Conservation (phyloP, 2,888 invertebrate genomes). For the Caenorhabditis sp. region DNA sequence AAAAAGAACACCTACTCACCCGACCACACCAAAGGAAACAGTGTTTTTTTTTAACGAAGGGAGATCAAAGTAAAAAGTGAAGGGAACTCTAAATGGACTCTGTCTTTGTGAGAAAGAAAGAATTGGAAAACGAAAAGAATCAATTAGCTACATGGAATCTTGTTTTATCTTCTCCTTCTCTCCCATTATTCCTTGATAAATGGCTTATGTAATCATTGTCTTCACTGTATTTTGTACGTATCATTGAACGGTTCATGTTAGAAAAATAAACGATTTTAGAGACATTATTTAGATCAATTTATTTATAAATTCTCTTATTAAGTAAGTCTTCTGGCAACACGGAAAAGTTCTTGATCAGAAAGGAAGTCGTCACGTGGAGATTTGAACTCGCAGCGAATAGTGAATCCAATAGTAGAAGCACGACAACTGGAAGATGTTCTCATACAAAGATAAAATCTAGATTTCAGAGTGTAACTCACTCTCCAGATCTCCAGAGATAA, state of each 20-base stretch:
- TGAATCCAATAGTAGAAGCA: conserved; percentile 69
- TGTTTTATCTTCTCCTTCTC: background rate
- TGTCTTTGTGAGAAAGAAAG: background rate
- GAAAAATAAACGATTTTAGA: background rate
- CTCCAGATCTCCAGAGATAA: conserved; percentile 78
- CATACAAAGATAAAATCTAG: background rate
- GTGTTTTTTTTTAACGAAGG: background rate
- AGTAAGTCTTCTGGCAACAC: conserved; percentile 65
- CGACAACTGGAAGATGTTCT: conserved; percentile 50
- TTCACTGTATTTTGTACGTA: conserved; percentile 20
- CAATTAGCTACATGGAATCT: background rate
- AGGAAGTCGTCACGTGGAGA: conserved; percentile 75
- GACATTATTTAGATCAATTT: background rate
- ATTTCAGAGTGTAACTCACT: conserved; percentile 43
- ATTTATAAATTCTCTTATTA: conserved; percentile 23
- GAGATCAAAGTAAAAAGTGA: background rate
- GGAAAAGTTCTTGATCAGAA: conserved; percentile 77
- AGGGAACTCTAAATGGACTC: background rate
- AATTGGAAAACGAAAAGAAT: background rate
- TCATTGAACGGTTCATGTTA: conserved; percentile 36
- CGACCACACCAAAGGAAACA: background rate
- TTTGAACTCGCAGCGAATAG: conserved; percentile 79
- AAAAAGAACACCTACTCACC: background rate
- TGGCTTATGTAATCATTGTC: conserved; percentile 45
- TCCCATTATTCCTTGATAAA: conserved; percentile 40